Conservation (phyloP, 1,140 invertebrate genomes). For the Drosophila parabipectinata region DNA sequence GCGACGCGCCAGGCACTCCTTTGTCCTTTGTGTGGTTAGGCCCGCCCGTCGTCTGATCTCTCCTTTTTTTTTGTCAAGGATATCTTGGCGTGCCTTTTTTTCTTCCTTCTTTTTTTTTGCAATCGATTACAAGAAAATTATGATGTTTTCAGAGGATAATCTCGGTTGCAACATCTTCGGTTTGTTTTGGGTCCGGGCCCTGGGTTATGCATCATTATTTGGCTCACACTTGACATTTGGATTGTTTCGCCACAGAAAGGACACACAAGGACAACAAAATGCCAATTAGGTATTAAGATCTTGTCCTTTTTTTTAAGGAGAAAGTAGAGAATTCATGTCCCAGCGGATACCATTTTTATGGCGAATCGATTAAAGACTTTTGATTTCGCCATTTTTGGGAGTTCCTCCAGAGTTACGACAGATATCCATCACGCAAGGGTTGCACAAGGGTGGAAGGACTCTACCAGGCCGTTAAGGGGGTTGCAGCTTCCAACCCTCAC, state of each 20-base stretch:
- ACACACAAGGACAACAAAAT: slow-evolving; percentile 24
- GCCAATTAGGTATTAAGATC: slow-evolving; percentile 49
- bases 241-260: slow-evolving; percentile 18
- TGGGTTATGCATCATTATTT: slow-evolving; percentile 79
- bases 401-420: slow-evolving; percentile 8
- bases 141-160: slow-evolving; percentile 67
- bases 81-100: slow-evolving; percentile 22
- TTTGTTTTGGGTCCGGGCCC: background rate
- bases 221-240: slow-evolving; percentile 63
- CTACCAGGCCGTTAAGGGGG: slow-evolving; percentile 31
- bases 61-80: slow-evolving; percentile 13
- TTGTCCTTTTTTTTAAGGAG: background rate
- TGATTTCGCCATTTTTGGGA: slow-evolving; percentile 59
- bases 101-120: slow-evolving; percentile 7
- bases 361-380: background rate
- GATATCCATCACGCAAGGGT: slow-evolving; percentile 51
- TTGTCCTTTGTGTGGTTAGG: slow-evolving; percentile 65
- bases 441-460: slow-evolving; percentile 34
- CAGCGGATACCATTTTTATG: slow-evolving; percentile 49
- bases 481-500: slow-evolving; percentile 18
- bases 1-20: slow-evolving; percentile 15
- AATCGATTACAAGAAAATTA: slow-evolving; percentile 70
- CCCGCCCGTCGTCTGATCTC: slow-evolving; percentile 62
- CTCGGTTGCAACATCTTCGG: slow-evolving; percentile 52
- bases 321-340: slow-evolving; percentile 18